Base-by-base conservation (phyloP, 2,113 vertebrate species). In the Spea multiplicata region DNA sequence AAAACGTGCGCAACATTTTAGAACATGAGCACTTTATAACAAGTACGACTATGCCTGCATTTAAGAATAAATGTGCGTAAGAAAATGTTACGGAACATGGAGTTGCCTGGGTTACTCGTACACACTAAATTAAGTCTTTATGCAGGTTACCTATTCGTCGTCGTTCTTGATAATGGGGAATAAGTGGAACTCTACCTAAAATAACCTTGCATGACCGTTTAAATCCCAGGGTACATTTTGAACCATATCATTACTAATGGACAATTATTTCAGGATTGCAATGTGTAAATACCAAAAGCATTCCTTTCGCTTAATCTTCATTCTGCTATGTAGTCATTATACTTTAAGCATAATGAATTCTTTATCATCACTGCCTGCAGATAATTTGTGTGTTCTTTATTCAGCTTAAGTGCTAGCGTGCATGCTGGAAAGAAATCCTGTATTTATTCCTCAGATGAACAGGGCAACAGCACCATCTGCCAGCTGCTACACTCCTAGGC, bases 281-380 rank as follows among this genome's bases (percentile, higher is more conserved):
- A 66, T 79, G 70, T 79, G 76, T 57, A 73, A 79, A 79, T 79
- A 79, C 76, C 69, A 50, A 57, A 71, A 72, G 69, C 76, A 55
- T 17, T 17, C 61, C 52, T 61, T 61, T 66, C 70, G 73, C 73
- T 79, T 73, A 79, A 73, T 79, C 76, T 73, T 14, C 8, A 66
- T 79, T n/a, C 14, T 73, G 76, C 64, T 48, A 66, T 80, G 70
- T 66, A 80, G 62, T 67, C 62, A 73, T 80, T 80, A 67, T 12
- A 73, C 76, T 72, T 79, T 79, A 72, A 55, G 45, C 70, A 66
- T 73, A 73, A 80, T 80, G 77, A 44, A 55, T 72, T n/a, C 71
- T 78, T 79, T 73, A 73, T 79, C 76, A 73, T 66, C 70, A 66
- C 70, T 66, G 76, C 8, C 49, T 59, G n/a, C 13, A 80, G 62